Conservation (phyloP, 2,113 vertebrate species). For the Neodon shergylaensis region DNA sequence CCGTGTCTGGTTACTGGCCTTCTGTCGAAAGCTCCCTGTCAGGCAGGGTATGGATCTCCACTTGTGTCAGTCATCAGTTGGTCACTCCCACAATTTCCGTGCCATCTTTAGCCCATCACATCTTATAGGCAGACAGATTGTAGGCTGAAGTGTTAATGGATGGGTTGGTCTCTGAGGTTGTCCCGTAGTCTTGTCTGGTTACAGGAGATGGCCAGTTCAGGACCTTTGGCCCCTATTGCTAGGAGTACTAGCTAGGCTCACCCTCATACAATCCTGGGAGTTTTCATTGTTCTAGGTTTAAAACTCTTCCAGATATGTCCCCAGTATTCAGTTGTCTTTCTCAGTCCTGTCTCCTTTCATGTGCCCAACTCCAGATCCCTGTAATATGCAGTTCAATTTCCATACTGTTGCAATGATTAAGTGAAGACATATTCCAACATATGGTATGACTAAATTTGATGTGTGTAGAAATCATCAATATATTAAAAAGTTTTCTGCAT, state of each 20-base stretch:
- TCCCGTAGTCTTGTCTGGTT: background rate
- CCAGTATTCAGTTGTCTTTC: background rate
- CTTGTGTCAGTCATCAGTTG: background rate
- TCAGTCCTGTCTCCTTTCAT: background rate
- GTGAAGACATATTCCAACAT: background rate
- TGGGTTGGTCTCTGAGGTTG: background rate
- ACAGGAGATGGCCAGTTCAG: background rate
- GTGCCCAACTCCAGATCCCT: background rate
- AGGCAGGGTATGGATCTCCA: background rate
- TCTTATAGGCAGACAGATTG: background rate
- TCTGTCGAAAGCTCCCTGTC: background rate
- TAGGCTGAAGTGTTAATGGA: background rate
- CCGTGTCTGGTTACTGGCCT: background rate
- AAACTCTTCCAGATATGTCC: background rate
- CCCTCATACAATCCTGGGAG: background rate
- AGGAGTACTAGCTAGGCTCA: background rate
- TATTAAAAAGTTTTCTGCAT: background rate
- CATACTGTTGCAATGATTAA: background rate
- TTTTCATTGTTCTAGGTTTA: background rate
- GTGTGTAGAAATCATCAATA: background rate
- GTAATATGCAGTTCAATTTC: background rate
- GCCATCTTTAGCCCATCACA: background rate
- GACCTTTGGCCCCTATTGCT: background rate
- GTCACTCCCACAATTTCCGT: background rate
- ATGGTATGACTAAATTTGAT: background rate